Evolutionary conservation across 2,888 invertebrate genomes (phyloP), one percentile per base, ranked within the genome.

Genomic region (Hofmannophila pseudospretella): DNA sequence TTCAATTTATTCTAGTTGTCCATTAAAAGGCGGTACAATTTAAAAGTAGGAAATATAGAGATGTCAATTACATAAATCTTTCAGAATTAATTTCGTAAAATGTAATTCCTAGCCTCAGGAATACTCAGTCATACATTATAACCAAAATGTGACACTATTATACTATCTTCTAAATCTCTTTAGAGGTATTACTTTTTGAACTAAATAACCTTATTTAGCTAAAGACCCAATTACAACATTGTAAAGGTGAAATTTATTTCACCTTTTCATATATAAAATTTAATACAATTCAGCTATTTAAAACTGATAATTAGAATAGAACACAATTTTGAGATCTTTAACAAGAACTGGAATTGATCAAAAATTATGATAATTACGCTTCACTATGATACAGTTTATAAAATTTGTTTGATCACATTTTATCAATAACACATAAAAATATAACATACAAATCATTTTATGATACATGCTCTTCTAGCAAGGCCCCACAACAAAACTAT

Each of bases 331-430:
- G 42, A 44, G 44, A 44, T 44, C 46, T 36, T 34, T 34, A 42
- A 38, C 40, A 43, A 30, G 19, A 36, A 19, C 34, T 39, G 30
- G 32, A 42, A 36, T 37, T 33, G 34, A 43, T 38, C 29, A 30
- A 30, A n/a, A 29, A 36, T 30, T 23, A 31, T 32, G 35, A 31
- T 33, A 41, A 40, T 42, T 36, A 42, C 30, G 35, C 38, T 36
- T 42, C 31, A 36, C 41, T 42, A 32, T 38, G 44, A 47, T 42
- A 47, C 45, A 47, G 38, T 45, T 47, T 47, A 34, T 47, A 49
- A 45, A 51, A 54, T 49, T 45, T 46, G 37, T 49, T 50, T 48
- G 43, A 47, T 54, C 49, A 54, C 49, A 48, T 42, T 42, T 42
- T 34, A 38, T 37, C 33, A 42, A 39, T 38, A 44, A 40, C 39